Evolutionary conservation across 2,113 vertebrate species (phyloP).

Genomic region (Chrysemys picta): DNA sequence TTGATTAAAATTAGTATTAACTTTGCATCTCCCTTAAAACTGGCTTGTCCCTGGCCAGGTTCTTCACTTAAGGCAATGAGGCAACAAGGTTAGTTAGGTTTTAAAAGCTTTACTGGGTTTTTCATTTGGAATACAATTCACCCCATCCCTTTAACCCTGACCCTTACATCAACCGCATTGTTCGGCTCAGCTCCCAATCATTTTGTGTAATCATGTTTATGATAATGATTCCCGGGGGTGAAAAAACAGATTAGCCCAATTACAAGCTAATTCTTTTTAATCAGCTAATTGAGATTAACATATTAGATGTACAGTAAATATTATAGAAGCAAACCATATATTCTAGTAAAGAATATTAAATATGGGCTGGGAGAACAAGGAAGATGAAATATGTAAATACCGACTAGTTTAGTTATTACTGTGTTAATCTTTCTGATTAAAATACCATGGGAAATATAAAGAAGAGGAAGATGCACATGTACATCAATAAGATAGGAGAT

Average conservation of each 20-base stretch:
- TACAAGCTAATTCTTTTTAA: constrained; percentile 52
- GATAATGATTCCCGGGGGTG: constrained; percentile 24
- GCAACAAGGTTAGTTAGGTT: background rate
- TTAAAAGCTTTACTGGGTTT: constrained; percentile 47
- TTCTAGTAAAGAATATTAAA: background rate
- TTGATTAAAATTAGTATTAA: constrained; percentile 19
- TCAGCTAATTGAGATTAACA: constrained; percentile 33
- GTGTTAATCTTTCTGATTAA: background rate
- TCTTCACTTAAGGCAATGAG: constrained; percentile 7
- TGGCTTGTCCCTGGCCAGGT: background rate
- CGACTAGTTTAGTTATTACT: background rate
- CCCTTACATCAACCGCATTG: background rate
- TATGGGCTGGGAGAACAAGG: background rate
- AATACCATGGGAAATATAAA: constrained; percentile 12
- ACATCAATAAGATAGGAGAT: background rate
- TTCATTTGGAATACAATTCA: constrained; percentile 56
- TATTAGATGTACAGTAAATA: constrained; percentile 5
- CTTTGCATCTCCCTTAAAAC: constrained; percentile 12
- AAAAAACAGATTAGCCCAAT: constrained; percentile 62
- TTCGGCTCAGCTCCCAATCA: constrained; percentile 36
- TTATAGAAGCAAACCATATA: constrained; percentile 30
- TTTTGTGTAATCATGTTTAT: constrained; percentile 39
- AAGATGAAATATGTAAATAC: background rate
- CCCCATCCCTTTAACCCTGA: constrained; percentile 44
- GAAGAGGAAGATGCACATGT: background rate